These are phyloP conservation scores for Meleagris gallopavo DNA, from an alignment of 2,113 vertebrate genomes.

Conservation along the genomic window DNA sequence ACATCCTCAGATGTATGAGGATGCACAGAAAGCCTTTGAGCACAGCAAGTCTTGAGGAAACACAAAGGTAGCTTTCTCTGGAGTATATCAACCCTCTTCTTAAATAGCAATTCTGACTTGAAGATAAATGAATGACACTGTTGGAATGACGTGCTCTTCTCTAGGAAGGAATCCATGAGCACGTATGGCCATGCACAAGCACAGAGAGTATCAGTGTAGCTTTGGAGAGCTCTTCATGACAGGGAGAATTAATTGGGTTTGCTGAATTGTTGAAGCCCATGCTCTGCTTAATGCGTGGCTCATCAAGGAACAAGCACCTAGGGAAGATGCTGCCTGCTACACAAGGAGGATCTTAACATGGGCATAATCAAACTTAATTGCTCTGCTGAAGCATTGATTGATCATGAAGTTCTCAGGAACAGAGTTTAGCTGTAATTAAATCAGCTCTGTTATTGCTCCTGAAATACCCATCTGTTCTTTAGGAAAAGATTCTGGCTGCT, in stretches of 20 bases:
- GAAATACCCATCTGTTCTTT: neutral
- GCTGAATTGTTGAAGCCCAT: neutral
- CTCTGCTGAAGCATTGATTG: neutral
- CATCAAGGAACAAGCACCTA: accelerated
- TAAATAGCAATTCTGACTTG: neutral
- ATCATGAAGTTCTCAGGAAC: neutral
- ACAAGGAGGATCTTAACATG: neutral
- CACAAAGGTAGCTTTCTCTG: neutral
- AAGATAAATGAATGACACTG: neutral
- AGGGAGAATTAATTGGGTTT: neutral
- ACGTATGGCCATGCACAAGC: neutral
- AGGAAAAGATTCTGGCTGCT: neutral
- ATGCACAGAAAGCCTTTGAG: neutral
- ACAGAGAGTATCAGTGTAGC: neutral
- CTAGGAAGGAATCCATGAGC: neutral
- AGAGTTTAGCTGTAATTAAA: neutral
- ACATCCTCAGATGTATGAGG: neutral
- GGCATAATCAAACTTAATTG: neutral
- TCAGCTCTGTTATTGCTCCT: neutral
- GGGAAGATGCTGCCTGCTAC: neutral
- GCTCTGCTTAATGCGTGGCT: neutral
- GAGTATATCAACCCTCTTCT: neutral
- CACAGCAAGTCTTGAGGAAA: neutral
- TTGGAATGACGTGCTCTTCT: accelerated
- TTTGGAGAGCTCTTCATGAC: neutral